Base-by-base conservation (phyloP, 1,140 invertebrate species). In the Coenobita brevimanus region DNA sequence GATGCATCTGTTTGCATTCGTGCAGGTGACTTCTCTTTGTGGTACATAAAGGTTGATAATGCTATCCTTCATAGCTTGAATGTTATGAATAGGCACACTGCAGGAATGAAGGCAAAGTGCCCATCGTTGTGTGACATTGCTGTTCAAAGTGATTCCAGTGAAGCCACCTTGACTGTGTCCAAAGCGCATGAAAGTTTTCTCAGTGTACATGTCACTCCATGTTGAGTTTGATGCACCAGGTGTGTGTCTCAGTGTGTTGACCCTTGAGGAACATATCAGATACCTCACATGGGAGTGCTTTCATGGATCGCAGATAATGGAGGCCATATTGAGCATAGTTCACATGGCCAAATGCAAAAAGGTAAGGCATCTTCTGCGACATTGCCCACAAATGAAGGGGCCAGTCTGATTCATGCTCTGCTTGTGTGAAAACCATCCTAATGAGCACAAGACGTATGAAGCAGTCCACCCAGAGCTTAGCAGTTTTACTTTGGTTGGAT, bases 151-250 rank as follows among this genome's bases (percentile, higher is more conserved):
- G n/a, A n/a, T n/a, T n/a, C n/a, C n/a, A n/a, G n/a, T n/a, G n/a
- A n/a, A n/a, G n/a, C n/a, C n/a, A n/a, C n/a, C n/a, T n/a, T n/a
- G n/a, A n/a, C n/a, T n/a, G n/a, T n/a, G n/a, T 30, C 64, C 27
- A 69, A 30, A 69, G 13, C 27, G 64, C 64, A 69, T 69, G 64
- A 69, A 69, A 10, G 64, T 69, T 10, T 8, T 69, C 27, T 69
- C 64, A 69, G 27, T 69, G 64, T 69, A 69, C 64, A 69, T n/a
- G n/a, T n/a, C n/a, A n/a, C n/a, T n/a, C n/a, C n/a, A n/a, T n/a
- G n/a, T n/a, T n/a, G n/a, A n/a, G 64, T 69, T 69, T 69, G 64
- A 69, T 69, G 64, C 64, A 17, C 64, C 64, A 69, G 64, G 15
- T 69, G 64, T 69, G 64, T 69, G 13, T 69, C 64, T 17, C 13